These are phyloP conservation scores for Xiphophorus birchmanni DNA, from an alignment of 2,797 vertebrate genomes.

Conservation along the genomic window DNA sequence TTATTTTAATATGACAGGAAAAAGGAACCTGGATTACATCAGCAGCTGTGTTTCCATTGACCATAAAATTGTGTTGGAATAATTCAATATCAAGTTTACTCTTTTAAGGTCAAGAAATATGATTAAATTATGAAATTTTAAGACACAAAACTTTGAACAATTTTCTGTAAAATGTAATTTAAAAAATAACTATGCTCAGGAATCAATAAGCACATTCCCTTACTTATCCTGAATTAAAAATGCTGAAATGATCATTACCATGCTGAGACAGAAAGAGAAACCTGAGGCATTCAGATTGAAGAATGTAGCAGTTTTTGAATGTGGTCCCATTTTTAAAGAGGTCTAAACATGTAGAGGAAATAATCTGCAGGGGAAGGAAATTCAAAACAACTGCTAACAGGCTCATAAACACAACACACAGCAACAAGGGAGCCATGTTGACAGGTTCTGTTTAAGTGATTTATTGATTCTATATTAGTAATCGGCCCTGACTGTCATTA, in stretches of 20 bases:
- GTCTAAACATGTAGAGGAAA: not conserved
- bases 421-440: too few relatives aligned
- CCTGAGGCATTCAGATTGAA: not conserved
- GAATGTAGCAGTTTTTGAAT: not conserved
- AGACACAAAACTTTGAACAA: not conserved
- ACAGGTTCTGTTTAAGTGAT: not conserved
- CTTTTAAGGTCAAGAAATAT: not conserved
- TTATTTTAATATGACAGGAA: constrained; percentile 16
- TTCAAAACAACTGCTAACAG: not conserved
- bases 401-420: not conserved
- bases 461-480: not conserved
- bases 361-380: not conserved
- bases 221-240: not conserved
- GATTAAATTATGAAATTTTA: not conserved
- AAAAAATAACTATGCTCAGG: not conserved
- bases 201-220: not conserved
- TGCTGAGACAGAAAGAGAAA: not conserved
- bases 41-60: not conserved
- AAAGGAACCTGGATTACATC: not conserved
- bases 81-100: not conserved
- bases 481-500: not conserved
- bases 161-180: not conserved
- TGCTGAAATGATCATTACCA: not conserved
- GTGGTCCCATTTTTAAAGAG: not conserved
- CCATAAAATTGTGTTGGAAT: too few relatives aligned